phyloP scores from a whole-genome alignment of 2,113 vertebrate species.

The Conger conger region DNA sequence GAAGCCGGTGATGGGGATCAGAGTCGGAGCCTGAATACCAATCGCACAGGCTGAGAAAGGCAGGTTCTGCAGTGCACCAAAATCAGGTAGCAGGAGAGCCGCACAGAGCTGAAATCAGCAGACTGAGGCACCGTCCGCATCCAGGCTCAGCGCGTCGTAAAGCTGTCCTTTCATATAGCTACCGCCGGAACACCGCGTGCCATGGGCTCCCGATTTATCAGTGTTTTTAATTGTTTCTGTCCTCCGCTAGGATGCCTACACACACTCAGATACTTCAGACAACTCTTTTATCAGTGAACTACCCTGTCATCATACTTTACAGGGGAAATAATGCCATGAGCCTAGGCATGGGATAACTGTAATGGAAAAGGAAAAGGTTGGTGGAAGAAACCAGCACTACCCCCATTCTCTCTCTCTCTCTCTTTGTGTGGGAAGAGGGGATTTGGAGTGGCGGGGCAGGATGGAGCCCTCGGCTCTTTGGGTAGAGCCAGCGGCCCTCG shows the following conservation, averaged over 20 bases:
- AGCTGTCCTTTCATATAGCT: no score
- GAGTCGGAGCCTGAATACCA: conserved; percentile 88
- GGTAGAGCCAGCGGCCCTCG: background rate
- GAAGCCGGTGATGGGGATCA: conserved; percentile 76
- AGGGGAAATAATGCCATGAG: background rate
- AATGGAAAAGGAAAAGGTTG: background rate
- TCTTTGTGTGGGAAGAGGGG: background rate
- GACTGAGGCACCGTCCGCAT: background rate
- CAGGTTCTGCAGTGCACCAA: conserved; percentile 95
- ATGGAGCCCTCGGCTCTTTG: background rate
- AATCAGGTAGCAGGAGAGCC: conserved; percentile 62
- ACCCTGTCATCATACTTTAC: no score
- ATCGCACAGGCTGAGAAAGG: conserved; percentile 80
- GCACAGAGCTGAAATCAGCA: conserved; percentile 31
- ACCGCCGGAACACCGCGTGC: no score
- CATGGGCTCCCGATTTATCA: background rate
- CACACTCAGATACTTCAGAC: background rate
- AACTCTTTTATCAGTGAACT: background rate
- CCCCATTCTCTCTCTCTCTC: background rate
- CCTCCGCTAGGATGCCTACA: no score
- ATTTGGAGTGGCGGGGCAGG: background rate
- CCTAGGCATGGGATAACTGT: no score
- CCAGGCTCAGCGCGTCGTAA: no score
- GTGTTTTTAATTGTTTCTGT: background rate
- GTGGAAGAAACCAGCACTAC: background rate